Base-by-base conservation (phyloP, 2,797 vertebrate genomes). In the Todus mexicanus region DNA sequence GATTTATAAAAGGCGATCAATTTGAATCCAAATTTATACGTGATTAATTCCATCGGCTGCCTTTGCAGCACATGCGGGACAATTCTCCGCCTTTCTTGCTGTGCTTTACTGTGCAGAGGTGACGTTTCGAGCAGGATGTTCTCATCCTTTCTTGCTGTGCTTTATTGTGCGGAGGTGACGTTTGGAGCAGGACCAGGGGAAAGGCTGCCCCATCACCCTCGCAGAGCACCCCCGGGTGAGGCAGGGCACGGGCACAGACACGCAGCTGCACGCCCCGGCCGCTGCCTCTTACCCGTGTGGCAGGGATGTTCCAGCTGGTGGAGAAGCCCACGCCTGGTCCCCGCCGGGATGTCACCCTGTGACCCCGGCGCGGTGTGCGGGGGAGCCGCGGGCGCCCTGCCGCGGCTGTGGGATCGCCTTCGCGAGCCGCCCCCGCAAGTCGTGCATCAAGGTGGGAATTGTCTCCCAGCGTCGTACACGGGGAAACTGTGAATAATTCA, bases 311-410 rank as follows among this genome's bases (percentile, higher is more conserved):
- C n/a, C n/a, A n/a, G n/a, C n/a, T n/a, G n/a, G n/a, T n/a, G n/a
- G n/a, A n/a, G n/a, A 96, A 97, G 79, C 96, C 96, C 95, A 70
- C 97, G 68, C 40, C 88, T 74, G 91, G 59, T 23, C 65, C 86
- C 94, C 60, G 5, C 5, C 4, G 69, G 96, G 89, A 97, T 60
- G 93, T 85, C 71, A 77, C 78, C 60, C 82, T 20, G 48, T 61
- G 65, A 89, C 60, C 94, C 65, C 25, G 68, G 76, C 74, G 22
- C 76, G 56, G 95, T 76, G 92, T 69, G 93, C 96, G 96, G 96
- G 97, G 97, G 42, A 43, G n/a, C n/a, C n/a, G n/a, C n/a, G n/a
- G n/a, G n/a, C n/a, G n/a, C n/a, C n/a, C n/a, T n/a, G n/a, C n/a
- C n/a, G n/a, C n/a, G n/a, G n/a, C n/a, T n/a, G n/a, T n/a, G n/a